Percentiles rank a stretch among this genome's conserved stretches.
Conservation (phyloP, 2,888 invertebrate genomes). For the Hyppa rectilinea region DNA sequence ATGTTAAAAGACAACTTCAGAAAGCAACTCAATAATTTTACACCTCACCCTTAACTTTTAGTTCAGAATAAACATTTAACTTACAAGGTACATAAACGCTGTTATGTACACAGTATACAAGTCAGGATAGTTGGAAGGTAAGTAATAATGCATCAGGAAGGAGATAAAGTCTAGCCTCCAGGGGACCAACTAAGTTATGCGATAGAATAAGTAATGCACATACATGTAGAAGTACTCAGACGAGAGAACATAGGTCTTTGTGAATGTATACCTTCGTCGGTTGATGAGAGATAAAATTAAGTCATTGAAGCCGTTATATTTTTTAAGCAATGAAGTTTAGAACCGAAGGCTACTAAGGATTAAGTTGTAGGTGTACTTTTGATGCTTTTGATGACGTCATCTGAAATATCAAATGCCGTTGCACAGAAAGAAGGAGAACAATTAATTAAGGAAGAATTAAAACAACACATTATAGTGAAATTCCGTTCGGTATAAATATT, state of each 20-base stretch:
- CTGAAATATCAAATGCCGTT: no score
- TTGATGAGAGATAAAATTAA: constrained; percentile 31
- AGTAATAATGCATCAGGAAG: constrained; percentile 62
- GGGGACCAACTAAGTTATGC: constrained; percentile 59
- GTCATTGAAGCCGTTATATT: no score
- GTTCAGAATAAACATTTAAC: constrained; percentile 32
- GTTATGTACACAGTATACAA: constrained; percentile 40
- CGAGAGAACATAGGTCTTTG: constrained; percentile 26
- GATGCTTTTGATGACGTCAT: not conserved
- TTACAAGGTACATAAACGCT: constrained; percentile 35
- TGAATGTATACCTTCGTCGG: constrained; percentile 16
- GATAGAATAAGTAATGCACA: constrained; percentile 55
- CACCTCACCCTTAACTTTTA: constrained; percentile 22
- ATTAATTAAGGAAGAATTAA: no score
- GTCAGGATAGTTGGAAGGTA: constrained; percentile 37
- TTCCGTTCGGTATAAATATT: not conserved
- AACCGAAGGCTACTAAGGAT: no score
- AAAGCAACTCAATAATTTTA: constrained; percentile 19
- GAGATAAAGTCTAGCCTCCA: constrained; percentile 57
- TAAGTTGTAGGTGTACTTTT: not conserved
- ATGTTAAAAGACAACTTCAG: not conserved
- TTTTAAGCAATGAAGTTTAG: not conserved
- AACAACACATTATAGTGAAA: not conserved
- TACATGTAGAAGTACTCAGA: constrained; percentile 32
- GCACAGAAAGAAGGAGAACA: no score